Conservation (phyloP, 2,797 vertebrate genomes). For the Chanos chanos region DNA sequence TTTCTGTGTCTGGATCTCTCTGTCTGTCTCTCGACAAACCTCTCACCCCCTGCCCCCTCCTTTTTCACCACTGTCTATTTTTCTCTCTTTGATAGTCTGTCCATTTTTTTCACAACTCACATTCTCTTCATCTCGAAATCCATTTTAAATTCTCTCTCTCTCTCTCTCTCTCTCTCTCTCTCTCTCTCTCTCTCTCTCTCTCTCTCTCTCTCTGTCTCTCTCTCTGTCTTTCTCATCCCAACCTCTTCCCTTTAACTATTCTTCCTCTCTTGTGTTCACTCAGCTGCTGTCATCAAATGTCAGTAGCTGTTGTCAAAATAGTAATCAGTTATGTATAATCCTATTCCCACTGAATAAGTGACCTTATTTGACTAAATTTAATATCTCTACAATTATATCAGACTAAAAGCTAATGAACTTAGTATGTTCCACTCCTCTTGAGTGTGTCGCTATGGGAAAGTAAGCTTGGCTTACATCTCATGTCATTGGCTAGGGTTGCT, state of each 20-base stretch:
- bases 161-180: not conserved
- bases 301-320: no score
- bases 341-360: no score
- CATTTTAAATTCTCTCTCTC: not conserved
- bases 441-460: conserved; percentile 3
- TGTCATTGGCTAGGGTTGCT: conserved; percentile 42
- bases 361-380: not conserved
- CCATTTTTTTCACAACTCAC: no score
- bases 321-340: no score
- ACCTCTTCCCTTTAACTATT: not conserved
- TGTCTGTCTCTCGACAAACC: not conserved
- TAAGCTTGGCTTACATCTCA: conserved; percentile 19
- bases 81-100: no score
- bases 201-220: no score
- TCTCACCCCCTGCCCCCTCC: not conserved
- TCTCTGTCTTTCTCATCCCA: not conserved
- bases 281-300: not conserved
- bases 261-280: not conserved
- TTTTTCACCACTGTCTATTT: no score
- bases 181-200: not conserved
- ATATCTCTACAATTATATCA: not conserved
- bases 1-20: not conserved
- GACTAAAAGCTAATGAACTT: not conserved
- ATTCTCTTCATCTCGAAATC: not conserved
- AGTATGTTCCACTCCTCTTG: not conserved